Percentiles rank a stretch among this genome's conserved stretches.
These are phyloP conservation scores for Trypoxylon attenuatum DNA, from an alignment of 2,888 invertebrate species.

Conservation along the genomic window DNA sequence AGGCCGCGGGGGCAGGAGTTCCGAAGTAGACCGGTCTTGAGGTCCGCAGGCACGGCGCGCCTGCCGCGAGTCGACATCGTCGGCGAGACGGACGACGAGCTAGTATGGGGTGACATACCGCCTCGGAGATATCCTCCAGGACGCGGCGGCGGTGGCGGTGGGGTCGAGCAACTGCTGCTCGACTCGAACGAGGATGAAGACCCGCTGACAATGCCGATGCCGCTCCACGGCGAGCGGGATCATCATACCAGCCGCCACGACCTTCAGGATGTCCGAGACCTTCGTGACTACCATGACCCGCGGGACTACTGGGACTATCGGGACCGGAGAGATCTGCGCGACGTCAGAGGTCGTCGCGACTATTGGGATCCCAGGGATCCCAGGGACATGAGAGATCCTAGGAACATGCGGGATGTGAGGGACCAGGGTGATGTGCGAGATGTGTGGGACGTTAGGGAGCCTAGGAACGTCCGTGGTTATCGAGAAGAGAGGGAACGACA, in stretches of 20 bases:
- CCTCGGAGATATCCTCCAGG: constrained; percentile 69
- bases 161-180: constrained; percentile 72
- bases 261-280: constrained; percentile 49
- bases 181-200: constrained; percentile 72
- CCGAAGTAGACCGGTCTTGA: constrained; percentile 68
- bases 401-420: constrained; percentile 20
- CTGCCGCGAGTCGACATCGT: constrained; percentile 76
- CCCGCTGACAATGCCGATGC: constrained; percentile 71
- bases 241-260: constrained; percentile 61
- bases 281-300: constrained; percentile 59
- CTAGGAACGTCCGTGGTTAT: constrained; percentile 64
- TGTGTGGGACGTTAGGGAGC: constrained; percentile 19
- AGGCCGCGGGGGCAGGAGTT: constrained; percentile 63
- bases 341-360: constrained; percentile 13
- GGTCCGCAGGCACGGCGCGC: constrained; percentile 67
- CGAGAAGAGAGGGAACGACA: constrained; percentile 70
- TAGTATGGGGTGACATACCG: constrained; percentile 72
- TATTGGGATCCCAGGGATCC: constrained; percentile 70
- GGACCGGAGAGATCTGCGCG: constrained; percentile 56
- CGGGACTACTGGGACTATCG: constrained; percentile 56
- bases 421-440: constrained; percentile 44
- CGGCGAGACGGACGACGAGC: constrained; percentile 67
- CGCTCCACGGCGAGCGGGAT: constrained; percentile 65
- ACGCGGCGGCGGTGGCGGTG: constrained; percentile 57
- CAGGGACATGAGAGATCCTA: constrained; percentile 75